These are phyloP conservation scores for Andinoacara biseriatus DNA, from an alignment of 2,113 vertebrate species.

Conservation along the genomic window DNA sequence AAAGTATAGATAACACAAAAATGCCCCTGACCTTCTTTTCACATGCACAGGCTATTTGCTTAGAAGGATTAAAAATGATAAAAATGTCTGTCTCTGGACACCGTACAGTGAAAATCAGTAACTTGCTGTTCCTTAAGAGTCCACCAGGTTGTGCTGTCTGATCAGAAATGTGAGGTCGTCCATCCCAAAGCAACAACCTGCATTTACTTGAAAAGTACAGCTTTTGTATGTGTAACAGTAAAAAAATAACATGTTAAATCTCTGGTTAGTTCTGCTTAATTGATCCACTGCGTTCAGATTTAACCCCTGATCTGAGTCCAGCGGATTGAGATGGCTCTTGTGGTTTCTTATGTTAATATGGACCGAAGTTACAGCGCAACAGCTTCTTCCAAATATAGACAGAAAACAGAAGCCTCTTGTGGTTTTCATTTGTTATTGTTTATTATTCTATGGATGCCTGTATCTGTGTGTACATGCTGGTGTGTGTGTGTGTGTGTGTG, in stretches of 20 bases:
- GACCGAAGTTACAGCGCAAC: not conserved
- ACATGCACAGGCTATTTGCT: not conserved
- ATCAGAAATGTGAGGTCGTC: constrained; percentile 36
- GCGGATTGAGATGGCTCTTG: not conserved
- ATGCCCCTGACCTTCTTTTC: not conserved
- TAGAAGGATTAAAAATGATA: too few species aligned
- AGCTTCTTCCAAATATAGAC: constrained; percentile 4
- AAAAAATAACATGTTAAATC: not conserved
- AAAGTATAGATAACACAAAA: not conserved
- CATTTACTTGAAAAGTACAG: not conserved
- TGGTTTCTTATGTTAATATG: not conserved
- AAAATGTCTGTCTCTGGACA: not conserved
- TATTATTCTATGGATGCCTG: constrained; percentile 14
- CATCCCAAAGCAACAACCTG: not conserved
- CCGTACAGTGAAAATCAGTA: not conserved
- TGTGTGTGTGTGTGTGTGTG: constrained; percentile 33
- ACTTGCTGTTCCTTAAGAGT: constrained; percentile 9
- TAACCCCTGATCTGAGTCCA: constrained; percentile 16
- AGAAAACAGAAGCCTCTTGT: constrained; percentile 2
- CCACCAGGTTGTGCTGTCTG: constrained; percentile 66
- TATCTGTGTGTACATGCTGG: constrained; percentile 4
- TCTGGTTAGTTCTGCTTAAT: not conserved
- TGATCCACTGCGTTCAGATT: not conserved
- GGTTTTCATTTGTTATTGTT: constrained; percentile 35
- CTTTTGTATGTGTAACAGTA: not conserved